These are phyloP conservation scores for Lycaon pictus DNA, from an alignment of 2,113 vertebrate genomes.

Conservation along the genomic window DNA sequence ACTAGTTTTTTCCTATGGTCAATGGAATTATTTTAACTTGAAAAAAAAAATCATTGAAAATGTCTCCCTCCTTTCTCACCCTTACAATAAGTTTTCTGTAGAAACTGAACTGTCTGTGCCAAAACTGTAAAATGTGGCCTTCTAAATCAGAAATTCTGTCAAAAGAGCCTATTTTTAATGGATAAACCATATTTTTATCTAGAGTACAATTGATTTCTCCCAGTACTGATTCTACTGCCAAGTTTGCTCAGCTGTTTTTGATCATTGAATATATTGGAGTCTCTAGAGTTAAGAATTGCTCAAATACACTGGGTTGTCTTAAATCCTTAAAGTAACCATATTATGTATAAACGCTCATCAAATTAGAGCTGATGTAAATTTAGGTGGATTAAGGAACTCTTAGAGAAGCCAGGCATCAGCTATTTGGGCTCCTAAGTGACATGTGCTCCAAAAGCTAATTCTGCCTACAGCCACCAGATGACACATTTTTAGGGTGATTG, in stretches of 20 bases:
- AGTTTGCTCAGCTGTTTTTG: slow-evolving; percentile 62
- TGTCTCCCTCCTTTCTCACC: background rate
- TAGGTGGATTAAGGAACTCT: background rate
- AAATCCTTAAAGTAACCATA: slow-evolving; percentile 35
- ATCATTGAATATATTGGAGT: slow-evolving; percentile 56
- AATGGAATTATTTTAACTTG: slow-evolving; percentile 42
- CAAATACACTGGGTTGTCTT: slow-evolving; percentile 5
- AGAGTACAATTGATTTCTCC: background rate
- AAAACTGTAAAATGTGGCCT: slow-evolving; percentile 4
- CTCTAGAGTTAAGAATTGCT: slow-evolving; percentile 29
- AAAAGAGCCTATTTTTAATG: slow-evolving; percentile 18
- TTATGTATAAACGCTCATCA: background rate
- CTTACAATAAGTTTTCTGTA: slow-evolving; percentile 30
- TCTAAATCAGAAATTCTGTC: slow-evolving; percentile 54
- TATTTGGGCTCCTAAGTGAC: background rate
- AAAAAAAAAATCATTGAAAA: slow-evolving; percentile 56
- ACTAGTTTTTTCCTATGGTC: background rate
- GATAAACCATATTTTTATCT: slow-evolving; percentile 50
- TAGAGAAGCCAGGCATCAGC: background rate
- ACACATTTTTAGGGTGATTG: background rate
- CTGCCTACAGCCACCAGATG: background rate
- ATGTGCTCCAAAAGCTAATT: background rate
- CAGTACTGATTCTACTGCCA: background rate
- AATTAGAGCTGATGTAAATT: slow-evolving; percentile 23
- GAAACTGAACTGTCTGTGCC: slow-evolving; percentile 23